Base-by-base conservation (phyloP, 1,140 invertebrate genomes). In the Polyergus mexicanus region DNA sequence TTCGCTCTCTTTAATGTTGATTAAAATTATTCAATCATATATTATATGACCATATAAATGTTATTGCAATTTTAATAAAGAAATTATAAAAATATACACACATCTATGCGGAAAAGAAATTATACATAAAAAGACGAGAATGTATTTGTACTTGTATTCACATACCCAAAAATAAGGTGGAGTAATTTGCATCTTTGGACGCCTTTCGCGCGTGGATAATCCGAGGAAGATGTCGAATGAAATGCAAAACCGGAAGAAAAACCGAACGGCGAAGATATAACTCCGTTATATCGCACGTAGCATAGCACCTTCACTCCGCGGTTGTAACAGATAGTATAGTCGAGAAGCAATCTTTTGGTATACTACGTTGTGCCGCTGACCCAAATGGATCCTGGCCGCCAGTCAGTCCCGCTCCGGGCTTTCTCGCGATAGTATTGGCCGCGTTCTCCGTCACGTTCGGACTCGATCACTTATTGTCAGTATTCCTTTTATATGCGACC, bases 331-430 rank as follows among this genome's bases (percentile, higher is more conserved):
- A 83, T 75, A 91, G 91, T 91, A 92, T 92, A 92, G 90, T 89
- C 69, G 76, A 72, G 85, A 66, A 71, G 63, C 66, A 71, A 76
- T 71, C 69, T 88, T 88, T 86, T 87, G 92, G 90, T 91, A 91
- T 93, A 92, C 91, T 92, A 81, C 85, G 92, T 91, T 92, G 91
- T 92, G 90, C 92, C 81, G 92, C 91, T 94, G 93, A 94, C 93
- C 93, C 91, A 93, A 93, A 93, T 93, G 93, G 92, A 93, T 92
- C 88, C 91, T 91, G 89, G 38, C 85, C 85, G 87, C 76, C 84
- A 91, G 90, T 93, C 92, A 93, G 93, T 93, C 92, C 92, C 91
- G 89, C 91, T 92, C 85, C 92, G 90, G 92, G 86, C 92, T 92
- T 93, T 92, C 88, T 89, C 87, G 91, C 86, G 92, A 86, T 85